Conservation (phyloP, 2,113 vertebrate species). For the Sinocyclocheilus maitianheensis region DNA sequence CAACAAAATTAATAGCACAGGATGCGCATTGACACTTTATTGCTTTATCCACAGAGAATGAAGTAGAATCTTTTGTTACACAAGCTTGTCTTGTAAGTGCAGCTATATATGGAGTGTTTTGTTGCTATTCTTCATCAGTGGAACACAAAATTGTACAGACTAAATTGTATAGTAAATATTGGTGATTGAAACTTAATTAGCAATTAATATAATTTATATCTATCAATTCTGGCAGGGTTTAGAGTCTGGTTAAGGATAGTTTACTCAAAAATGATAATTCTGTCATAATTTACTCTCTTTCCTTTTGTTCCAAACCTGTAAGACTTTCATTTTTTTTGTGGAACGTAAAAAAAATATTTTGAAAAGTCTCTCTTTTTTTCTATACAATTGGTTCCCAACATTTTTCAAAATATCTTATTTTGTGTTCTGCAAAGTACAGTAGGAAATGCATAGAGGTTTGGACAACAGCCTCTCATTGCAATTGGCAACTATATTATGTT, state of each 20-base stretch:
- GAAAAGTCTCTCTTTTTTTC: no score
- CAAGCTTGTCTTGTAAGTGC: not conserved
- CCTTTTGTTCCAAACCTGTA: not conserved
- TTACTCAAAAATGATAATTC: no score
- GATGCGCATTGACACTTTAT: constrained; percentile 5
- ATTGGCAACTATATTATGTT: not conserved
- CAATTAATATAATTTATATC: no score
- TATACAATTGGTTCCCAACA: no score
- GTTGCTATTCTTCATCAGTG: not conserved
- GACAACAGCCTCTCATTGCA: not conserved
- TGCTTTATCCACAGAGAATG: not conserved
- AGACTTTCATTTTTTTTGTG: not conserved
- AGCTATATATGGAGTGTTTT: not conserved
- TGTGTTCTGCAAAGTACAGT: not conserved
- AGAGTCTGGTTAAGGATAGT: not conserved
- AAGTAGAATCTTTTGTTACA: not conserved
- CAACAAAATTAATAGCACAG: constrained; percentile 1
- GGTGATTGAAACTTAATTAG: no score
- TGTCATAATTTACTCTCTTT: no score
- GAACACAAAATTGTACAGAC: not conserved
- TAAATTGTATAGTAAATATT: not conserved
- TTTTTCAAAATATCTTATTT: not conserved
- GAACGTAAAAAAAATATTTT: no score
- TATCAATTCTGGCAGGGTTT: not conserved
- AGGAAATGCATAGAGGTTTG: not conserved